phyloP scores from a whole-genome alignment of 2,888 invertebrate species.

The Lymantria dispar region DNA sequence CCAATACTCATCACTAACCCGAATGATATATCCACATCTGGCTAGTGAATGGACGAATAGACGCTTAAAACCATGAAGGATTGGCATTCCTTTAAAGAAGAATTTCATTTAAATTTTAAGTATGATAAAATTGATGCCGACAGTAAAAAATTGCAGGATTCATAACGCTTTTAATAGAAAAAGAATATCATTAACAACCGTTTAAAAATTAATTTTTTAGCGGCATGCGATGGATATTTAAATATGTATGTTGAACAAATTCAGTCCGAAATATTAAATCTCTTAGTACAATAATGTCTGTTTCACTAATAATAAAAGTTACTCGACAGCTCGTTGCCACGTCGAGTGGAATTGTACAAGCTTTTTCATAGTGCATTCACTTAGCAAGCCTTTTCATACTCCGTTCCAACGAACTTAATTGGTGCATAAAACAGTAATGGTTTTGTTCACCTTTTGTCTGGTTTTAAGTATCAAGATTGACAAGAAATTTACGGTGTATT shows the following conservation, averaged over 20 bases:
- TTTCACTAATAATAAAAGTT: constrained; percentile 16
- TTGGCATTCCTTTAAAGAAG: no score
- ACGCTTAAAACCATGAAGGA: no score
- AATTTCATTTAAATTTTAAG: no score
- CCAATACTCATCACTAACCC: no score
- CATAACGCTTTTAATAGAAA: no score
- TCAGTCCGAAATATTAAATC: constrained; percentile 2
- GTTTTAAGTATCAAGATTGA: constrained; percentile 13
- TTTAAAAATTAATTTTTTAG: no score
- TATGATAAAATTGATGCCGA: no score
- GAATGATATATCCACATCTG: no score
- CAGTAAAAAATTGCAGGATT: no score
- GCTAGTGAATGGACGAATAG: no score
- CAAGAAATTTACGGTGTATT: constrained; percentile 1
- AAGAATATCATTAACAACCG: no score
- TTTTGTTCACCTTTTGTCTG: constrained; percentile 25
- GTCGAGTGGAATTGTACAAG: constrained; percentile 35
- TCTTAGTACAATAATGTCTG: background rate
- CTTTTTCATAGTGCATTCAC: constrained; percentile 30
- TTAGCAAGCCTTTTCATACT: constrained; percentile 29
- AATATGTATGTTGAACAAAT: background rate
- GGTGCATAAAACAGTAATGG: constrained; percentile 27
- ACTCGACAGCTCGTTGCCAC: constrained; percentile 21
- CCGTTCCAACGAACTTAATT: constrained; percentile 34
- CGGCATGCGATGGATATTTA: background rate